A percentile compares a stretch with the other conserved stretches of the same genome.
Evolutionary conservation across 2,113 vertebrate species (phyloP).

Genomic region (Platysteira castanea): DNA sequence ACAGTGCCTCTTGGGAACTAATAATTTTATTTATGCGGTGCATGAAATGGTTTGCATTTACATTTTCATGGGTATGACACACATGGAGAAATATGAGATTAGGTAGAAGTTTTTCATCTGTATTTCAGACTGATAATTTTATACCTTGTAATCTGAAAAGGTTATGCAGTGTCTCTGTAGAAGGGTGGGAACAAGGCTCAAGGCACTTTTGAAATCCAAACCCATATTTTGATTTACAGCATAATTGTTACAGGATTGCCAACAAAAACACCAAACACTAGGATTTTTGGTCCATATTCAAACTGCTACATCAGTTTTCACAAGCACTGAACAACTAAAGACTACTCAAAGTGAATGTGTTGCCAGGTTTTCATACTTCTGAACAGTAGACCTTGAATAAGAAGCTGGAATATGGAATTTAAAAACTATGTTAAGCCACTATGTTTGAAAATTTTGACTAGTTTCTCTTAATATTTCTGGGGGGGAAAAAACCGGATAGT

Average conservation of each 20-base stretch:
- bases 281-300: slow-evolving; percentile 2
- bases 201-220: slow-evolving; percentile 9
- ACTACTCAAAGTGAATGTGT: not conserved
- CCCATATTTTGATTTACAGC: not conserved
- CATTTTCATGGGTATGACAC: not conserved
- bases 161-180: not conserved
- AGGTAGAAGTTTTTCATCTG: not conserved
- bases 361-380: slow-evolving; percentile 20
- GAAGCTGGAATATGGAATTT: not conserved
- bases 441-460: not conserved
- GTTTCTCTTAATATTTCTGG: not conserved
- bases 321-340: not conserved
- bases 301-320: slow-evolving; percentile 27
- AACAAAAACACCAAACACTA: not conserved
- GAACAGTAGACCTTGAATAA: slow-evolving; percentile 16
- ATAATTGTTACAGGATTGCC: not conserved
- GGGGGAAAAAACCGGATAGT: not conserved
- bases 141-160: not conserved
- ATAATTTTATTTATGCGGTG: not conserved
- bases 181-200: not conserved
- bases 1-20: not conserved
- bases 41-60: not conserved
- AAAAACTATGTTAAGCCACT: not conserved
- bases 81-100: not conserved
- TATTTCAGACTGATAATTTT: not conserved